Evolutionary conservation across 2,113 vertebrate species (phyloP), one percentile per base, ranked within the genome.

Genomic region (Calidris pygmaea): DNA sequence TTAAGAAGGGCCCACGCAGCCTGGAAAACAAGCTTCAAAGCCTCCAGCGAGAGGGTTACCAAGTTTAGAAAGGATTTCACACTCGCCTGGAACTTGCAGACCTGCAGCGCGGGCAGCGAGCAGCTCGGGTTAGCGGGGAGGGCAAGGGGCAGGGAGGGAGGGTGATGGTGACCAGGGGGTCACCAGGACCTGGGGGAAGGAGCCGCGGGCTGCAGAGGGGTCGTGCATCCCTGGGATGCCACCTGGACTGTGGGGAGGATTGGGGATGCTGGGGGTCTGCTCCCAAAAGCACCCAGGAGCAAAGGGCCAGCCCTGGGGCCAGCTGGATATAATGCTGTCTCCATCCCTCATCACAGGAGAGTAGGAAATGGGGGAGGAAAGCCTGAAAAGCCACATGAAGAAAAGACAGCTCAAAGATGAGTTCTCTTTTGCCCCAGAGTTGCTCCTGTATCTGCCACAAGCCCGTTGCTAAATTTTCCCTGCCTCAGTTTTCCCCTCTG

Each of bases 11-110:
- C 92, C 90, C 73, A 58, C 14, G 3, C 56, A 19, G 88, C 39
- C 83, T 93, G 92, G 47, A 96, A 93, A 95, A 95, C 93, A 96
- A 96, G 87, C 77, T 68, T 26, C 83, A 60, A 59, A 77, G 93
- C 90, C 14, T 18, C 80, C 86, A 92, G 76, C 2, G 3, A 85
- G 29, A 30, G 53, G 53, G 78, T 90, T 74, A 87, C 79, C 94
- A 91, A 96, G 93, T 96, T 95, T 96, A 95, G 96, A 97, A 95
- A 95, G 87, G 86, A 95, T 95, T 94, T 72, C 47, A 50, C 0
- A 26, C 91, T 95, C 34, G 83, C 79, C 66, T 90, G 94, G 95
- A 92, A 89, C 93, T 81, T 3, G 3, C 76, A 63, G 43, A 90
- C 89, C 84, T 87, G 93, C 7, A 16, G 77, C 2, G 4, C 22